Evolutionary conservation across 2,888 invertebrate genomes (phyloP), one percentile per base, ranked within the genome.

Genomic region (Euplexia lucipara): DNA sequence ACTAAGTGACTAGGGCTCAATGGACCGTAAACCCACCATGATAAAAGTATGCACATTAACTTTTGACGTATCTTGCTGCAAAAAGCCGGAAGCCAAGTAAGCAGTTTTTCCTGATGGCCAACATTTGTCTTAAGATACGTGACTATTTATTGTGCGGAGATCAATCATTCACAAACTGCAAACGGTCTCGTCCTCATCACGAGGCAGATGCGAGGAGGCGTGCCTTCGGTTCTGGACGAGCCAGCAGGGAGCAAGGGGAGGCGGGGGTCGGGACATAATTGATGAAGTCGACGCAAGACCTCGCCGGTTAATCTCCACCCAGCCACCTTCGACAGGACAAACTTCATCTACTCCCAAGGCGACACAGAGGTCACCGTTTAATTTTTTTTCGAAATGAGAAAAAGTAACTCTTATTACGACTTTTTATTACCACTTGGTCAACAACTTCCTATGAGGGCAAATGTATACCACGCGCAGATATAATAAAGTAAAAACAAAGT

Each of bases 271-370:
- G 69, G 80, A 84, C 86, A 88, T 92, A 92, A 92, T 92, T 92
- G 92, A 92, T 92, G 92, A 90, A 91, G 86, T 87, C 88, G 85
- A 88, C 90, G 88, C 86, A 90, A 87, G 87, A 86, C 84, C 83
- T 82, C 83, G 82, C 78, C 79, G 86, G 85, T 85, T 91, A 91
- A 91, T 90, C 89, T 90, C 82, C 76, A 75, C 83, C 79, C 81
- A 76, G 79, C 83, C 83, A 87, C 86, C 86, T 86, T 86, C 84
- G 87, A 85, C 86, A 83, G 85, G 82, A 83, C 83, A 82, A 88
- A 90, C 88, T 89, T 89, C 87, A 89, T 89, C 86, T 84, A 80
- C 83, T 84, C 84, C 75, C 81, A 79, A 70, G 78, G 62, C 80
- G 78, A 64, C 75, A 74, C 64, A 72, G 75, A 83, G 82, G 86